Conservation (phyloP, 2,797 vertebrate species). For the Hirundo rustica region DNA sequence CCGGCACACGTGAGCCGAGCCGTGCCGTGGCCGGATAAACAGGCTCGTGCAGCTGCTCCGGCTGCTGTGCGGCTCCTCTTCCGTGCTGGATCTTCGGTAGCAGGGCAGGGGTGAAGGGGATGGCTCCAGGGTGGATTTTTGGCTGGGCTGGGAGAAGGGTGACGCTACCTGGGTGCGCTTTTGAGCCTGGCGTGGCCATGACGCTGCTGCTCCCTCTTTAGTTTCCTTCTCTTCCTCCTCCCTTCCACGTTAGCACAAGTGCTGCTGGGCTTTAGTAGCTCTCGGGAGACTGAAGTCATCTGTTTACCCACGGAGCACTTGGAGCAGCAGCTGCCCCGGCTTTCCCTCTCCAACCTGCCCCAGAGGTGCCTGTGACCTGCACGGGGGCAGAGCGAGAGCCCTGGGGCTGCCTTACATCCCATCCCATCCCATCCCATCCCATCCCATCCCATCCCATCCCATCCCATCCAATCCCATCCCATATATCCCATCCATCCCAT, state of each 20-base stretch:
- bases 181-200: not conserved
- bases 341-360: not conserved
- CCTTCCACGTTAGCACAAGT: not conserved
- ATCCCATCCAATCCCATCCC: too few relatives aligned
- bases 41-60: not conserved
- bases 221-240: not conserved
- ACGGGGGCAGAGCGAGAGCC: accelerated
- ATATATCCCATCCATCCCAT: too few relatives aligned
- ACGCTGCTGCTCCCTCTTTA: not conserved
- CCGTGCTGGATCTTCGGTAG: not conserved
- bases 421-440: not conserved
- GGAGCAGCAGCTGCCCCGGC: not conserved
- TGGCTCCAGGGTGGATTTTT: not conserved
- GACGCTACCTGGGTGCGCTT: not conserved
- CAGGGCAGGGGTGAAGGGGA: not conserved
- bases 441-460: not conserved
- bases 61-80: not conserved
- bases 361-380: not conserved
- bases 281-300: conserved; percentile 37
- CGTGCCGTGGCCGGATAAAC: not conserved
- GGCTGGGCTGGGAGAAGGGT: not conserved
- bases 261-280: not conserved
- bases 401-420: not conserved
- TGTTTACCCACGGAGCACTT: not conserved
- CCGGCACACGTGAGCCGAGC: accelerated